phyloP scores from a whole-genome alignment of 1,140 invertebrate species.

The Theocolax elegans region DNA sequence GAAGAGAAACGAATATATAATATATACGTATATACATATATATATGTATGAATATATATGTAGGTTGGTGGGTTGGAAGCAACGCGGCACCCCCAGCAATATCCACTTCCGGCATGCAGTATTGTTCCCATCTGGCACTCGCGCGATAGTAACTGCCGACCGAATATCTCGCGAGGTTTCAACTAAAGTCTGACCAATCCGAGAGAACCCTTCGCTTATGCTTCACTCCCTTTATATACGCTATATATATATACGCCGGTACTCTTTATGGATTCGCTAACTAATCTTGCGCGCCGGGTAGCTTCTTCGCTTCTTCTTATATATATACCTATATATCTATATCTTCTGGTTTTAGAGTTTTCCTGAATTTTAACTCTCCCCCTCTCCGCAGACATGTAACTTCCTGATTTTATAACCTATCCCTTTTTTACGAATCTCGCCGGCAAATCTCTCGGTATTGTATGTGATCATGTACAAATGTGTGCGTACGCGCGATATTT shows the following conservation, averaged over 20 bases:
- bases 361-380: no score
- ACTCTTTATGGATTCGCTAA: conserved; percentile 9
- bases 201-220: neutral
- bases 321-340: neutral
- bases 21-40: no score
- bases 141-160: conserved; percentile 44
- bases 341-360: neutral
- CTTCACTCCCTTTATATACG: neutral
- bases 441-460: no score
- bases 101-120: conserved; percentile 47
- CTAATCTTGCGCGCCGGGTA: neutral
- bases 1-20: neutral
- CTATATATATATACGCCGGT: neutral
- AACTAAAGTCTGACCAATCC: conserved; percentile 51
- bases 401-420: no score
- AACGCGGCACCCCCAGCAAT: conserved; percentile 17
- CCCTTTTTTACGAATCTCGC: no score
- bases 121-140: conserved; percentile 54
- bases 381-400: no score
- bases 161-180: conserved; percentile 49
- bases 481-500: conserved; percentile 16
- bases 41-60: no score
- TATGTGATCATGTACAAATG: no score
- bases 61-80: no score
- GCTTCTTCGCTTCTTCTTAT: neutral